These are phyloP conservation scores for Orius insidiosus DNA, from an alignment of 1,140 invertebrate genomes.

Conservation along the genomic window DNA sequence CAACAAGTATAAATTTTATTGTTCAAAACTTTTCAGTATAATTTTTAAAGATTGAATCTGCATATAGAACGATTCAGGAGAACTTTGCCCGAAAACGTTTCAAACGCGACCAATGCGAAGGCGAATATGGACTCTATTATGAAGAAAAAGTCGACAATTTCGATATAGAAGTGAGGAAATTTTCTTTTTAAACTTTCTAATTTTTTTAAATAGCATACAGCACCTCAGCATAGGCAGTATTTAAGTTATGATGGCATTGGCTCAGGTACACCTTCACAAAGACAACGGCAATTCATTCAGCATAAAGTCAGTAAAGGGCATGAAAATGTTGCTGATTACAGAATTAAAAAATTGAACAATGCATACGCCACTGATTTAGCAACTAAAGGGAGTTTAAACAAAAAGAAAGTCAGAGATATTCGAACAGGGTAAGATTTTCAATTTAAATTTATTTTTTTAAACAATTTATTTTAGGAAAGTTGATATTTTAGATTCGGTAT, in stretches of 20 bases:
- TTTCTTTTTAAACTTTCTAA: neutral
- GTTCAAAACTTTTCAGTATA: neutral
- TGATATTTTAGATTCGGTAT: constrained; percentile 47
- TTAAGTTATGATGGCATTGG: constrained; percentile 62
- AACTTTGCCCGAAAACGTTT: constrained; percentile 25
- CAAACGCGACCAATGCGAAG: constrained; percentile 22
- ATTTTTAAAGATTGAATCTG: constrained; percentile 30
- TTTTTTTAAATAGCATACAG: constrained; percentile 45
- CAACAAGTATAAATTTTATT: constrained; percentile 32
- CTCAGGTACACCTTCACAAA: constrained; percentile 52
- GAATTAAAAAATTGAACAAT: constrained; percentile 42
- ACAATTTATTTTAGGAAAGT: constrained; percentile 10
- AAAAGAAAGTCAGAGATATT: constrained; percentile 38
- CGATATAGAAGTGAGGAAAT: constrained; percentile 31
- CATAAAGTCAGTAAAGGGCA: constrained; percentile 50
- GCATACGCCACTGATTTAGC: constrained; percentile 20
- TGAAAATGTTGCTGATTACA: constrained; percentile 56
- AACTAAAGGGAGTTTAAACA: constrained; percentile 35
- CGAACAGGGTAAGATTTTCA: constrained; percentile 42
- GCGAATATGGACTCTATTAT: constrained; percentile 27
- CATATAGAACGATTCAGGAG: constrained; percentile 33
- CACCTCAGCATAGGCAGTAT: constrained; percentile 76
- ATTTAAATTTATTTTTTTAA: neutral
- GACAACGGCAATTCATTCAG: constrained; percentile 55
- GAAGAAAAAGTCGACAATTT: constrained; percentile 30